Base-by-base conservation (phyloP, 2,797 vertebrate genomes). In the Manis crassicaudata region DNA sequence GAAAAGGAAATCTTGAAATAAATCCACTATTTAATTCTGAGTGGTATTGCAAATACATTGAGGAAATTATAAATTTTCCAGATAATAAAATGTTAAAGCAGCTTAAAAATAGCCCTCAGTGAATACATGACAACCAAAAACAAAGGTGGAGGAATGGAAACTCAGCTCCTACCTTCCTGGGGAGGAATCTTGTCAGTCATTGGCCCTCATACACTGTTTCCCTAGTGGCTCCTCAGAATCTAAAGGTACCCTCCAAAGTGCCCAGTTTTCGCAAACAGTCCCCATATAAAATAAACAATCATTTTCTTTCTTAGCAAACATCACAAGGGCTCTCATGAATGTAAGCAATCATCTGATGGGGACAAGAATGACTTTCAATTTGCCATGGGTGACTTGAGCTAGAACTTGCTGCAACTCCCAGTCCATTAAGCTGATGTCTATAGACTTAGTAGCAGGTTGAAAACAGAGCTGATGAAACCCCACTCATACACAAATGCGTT, bases 21-120 rank as follows among this genome's bases (percentile, higher is more conserved):
- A 90, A 96, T 91, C 60, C 20, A 37, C n/a, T 76, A 29, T 77
- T 88, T 72, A 68, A 65, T 76, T 90, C 72, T 82, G 56, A 70
- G 46, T 56, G 25, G 50, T 62, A 68, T 13, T 40, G n/a, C 6
- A 88, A 20, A 27, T 79, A 82, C 32, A 70, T 46, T 92, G 68
- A 92, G 67, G 65, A 95, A 94, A 95, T 88, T 94, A 88, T 70
- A 94, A 90, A 60, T 95, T 96, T 91, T 43, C 27, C 20, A 62
- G 79, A 96, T 54, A 88, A 80, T 29, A 76, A 54, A 93, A 90
- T 35, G 63, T 63, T 62, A 84, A 92, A 79, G 46, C 35, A 40
- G 35, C 43, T 90, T 96, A 67, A 95, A 92, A 96, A 82, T 75
- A 92, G 46, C 29, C 14, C 54, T 13, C 8, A 85, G 35, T 10